These are phyloP conservation scores for Allacma fusca DNA, from an alignment of 2,888 invertebrate genomes.

Conservation along the genomic window DNA sequence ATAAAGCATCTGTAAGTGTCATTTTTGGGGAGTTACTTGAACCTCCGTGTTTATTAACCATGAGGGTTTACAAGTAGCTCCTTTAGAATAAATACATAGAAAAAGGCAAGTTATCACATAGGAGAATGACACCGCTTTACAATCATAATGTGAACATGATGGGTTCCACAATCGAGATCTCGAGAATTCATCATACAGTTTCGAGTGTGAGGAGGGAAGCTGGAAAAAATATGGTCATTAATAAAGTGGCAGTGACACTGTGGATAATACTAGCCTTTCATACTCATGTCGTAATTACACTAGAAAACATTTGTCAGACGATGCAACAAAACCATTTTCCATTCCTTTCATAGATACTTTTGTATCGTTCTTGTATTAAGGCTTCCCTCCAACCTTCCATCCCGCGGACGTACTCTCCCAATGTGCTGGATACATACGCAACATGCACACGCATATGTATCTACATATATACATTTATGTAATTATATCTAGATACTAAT, in stretches of 20 bases:
- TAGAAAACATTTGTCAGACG: conserved; percentile 52
- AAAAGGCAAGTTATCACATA: too few relatives aligned
- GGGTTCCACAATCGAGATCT: conserved; percentile 20
- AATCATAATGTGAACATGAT: conserved; percentile 24
- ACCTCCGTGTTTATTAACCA: too few relatives aligned
- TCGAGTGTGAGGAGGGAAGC: conserved; percentile 13
- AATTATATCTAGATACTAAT: too few relatives aligned
- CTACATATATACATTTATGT: too few relatives aligned
- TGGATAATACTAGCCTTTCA: conserved; percentile 48
- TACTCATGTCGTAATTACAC: conserved; percentile 48
- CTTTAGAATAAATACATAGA: too few relatives aligned
- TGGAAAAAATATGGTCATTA: conserved; percentile 54
- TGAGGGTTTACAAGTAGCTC: too few relatives aligned
- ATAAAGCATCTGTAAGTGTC: too few relatives aligned
- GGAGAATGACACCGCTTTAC: conserved; percentile 6
- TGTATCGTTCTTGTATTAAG: too few relatives aligned
- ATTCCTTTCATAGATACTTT: neutral
- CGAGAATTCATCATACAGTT: conserved; percentile 21
- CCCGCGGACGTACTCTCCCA: neutral
- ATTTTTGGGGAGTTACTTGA: too few relatives aligned
- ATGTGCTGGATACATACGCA: too few relatives aligned
- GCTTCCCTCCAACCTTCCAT: too few relatives aligned
- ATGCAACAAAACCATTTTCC: conserved; percentile 1
- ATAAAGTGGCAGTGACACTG: conserved; percentile 57
- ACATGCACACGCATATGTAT: too few relatives aligned